These are phyloP conservation scores for Apostichopus leukothele DNA, from an alignment of 53 echinoderm and acorn worm species.

Conservation along the genomic window DNA sequence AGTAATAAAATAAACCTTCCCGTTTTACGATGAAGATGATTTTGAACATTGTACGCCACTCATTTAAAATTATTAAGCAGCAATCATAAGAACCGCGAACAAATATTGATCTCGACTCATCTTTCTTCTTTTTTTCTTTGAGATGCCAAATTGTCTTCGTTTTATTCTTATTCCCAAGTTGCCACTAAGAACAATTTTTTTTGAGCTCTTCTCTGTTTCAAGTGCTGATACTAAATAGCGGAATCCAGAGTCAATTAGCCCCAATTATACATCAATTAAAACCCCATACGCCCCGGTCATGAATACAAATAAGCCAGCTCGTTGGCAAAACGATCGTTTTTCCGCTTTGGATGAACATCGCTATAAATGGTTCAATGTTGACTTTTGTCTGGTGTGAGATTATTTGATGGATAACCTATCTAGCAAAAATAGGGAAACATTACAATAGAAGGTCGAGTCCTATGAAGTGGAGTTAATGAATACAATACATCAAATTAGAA, in stretches of 20 bases:
- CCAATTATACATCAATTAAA: slow-evolving; percentile 53
- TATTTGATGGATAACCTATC: slow-evolving; percentile 11
- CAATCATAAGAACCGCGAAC: slow-evolving; percentile 45
- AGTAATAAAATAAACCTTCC: neutral
- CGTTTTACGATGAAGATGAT: neutral
- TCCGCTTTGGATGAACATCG: slow-evolving; percentile 27
- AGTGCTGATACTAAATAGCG: slow-evolving; percentile 23
- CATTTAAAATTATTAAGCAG: slow-evolving; percentile 62
- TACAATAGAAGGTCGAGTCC: slow-evolving; percentile 14
- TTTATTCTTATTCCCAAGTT: slow-evolving; percentile 17
- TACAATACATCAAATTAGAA: slow-evolving; percentile 29
- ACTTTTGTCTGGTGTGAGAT: slow-evolving; percentile 34
- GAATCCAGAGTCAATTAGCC: slow-evolving; percentile 38
- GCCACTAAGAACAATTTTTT: slow-evolving; percentile 20
- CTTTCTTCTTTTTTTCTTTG: neutral
- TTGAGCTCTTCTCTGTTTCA: neutral
- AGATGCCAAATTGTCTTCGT: neutral
- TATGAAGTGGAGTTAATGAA: slow-evolving; percentile 25
- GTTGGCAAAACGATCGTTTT: slow-evolving; percentile 31
- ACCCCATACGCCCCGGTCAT: slow-evolving; percentile 35
- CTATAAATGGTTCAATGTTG: slow-evolving; percentile 7
- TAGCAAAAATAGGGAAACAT: neutral
- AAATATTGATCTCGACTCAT: slow-evolving; percentile 58
- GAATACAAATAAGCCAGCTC: slow-evolving; percentile 44
- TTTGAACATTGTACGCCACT: slow-evolving; percentile 21